These are phyloP conservation scores for Oryzias curvinotus DNA, from an alignment of 2,113 vertebrate species.

Conservation along the genomic window DNA sequence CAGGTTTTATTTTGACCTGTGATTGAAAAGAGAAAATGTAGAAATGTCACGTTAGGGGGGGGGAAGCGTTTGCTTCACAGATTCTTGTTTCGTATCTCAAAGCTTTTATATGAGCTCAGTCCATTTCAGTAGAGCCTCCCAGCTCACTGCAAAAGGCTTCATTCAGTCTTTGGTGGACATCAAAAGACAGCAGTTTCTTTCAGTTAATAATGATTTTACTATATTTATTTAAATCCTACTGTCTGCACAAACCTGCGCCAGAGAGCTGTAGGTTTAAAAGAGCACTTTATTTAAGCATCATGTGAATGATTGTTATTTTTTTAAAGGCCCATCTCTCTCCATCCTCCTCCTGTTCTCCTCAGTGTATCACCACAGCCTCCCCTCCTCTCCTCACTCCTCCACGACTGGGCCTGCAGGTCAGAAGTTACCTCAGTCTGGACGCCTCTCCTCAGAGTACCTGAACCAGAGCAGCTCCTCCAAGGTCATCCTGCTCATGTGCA, in stretches of 20 bases:
- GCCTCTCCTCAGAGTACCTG: slow-evolving; percentile 81
- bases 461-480: slow-evolving; percentile 68
- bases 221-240: too few species aligned
- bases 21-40: not conserved
- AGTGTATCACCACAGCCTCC: slow-evolving; percentile 83
- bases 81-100: slow-evolving; percentile 9
- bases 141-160: not conserved
- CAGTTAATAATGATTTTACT: too few species aligned
- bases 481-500: slow-evolving; percentile 87
- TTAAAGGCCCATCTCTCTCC: not conserved
- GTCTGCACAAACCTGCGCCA: too few species aligned
- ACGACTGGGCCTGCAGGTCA: slow-evolving; percentile 61
- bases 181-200: too few species aligned
- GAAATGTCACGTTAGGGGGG: not conserved
- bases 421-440: slow-evolving; percentile 56
- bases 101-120: slow-evolving; percentile 14
- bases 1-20: too few species aligned
- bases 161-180: not conserved
- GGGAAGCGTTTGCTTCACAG: not conserved
- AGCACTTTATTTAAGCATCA: too few species aligned
- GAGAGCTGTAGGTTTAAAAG: too few species aligned
- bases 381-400: slow-evolving; percentile 75
- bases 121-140: not conserved
- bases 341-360: slow-evolving; percentile 28
- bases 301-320: too few species aligned